phyloP scores from a whole-genome alignment of 2,888 invertebrate species.

The Campoletis raptor region DNA sequence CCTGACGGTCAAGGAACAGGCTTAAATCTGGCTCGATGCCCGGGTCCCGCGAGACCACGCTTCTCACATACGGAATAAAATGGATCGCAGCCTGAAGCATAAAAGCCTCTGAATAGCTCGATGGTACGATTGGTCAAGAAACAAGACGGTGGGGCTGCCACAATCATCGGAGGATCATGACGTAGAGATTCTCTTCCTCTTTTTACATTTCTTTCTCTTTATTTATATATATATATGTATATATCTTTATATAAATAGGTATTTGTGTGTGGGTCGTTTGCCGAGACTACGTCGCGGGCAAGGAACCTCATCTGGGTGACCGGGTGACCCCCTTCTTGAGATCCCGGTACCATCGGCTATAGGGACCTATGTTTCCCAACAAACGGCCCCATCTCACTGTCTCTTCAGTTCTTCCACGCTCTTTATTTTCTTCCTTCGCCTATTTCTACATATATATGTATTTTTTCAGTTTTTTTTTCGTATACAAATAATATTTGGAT shows the following conservation, averaged over 20 bases:
- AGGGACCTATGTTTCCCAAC: constrained; percentile 70
- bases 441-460: background rate
- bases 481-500: no score
- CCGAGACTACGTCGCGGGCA: constrained; percentile 75
- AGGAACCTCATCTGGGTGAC: constrained; percentile 84
- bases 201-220: constrained; percentile 23
- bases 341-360: constrained; percentile 74
- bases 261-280: constrained; percentile 12
- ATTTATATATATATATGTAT: constrained; percentile 2
- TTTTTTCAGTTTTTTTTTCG: no score
- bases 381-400: constrained; percentile 50
- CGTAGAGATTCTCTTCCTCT: constrained; percentile 21
- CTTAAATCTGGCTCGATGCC: constrained; percentile 82
- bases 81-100: background rate
- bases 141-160: constrained; percentile 55
- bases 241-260: background rate
- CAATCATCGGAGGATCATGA: constrained; percentile 67
- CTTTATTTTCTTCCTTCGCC: constrained; percentile 20
- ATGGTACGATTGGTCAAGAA: constrained; percentile 67
- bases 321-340: constrained; percentile 82
- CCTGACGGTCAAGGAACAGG: constrained; percentile 82
- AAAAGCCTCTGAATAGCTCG: constrained; percentile 51
- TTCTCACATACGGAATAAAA: constrained; percentile 69
- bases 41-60: constrained; percentile 66
- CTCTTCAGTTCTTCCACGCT: constrained; percentile 26